Base-by-base conservation (phyloP, 2,113 vertebrate genomes). In the Myrmecophaga tridactyla region DNA sequence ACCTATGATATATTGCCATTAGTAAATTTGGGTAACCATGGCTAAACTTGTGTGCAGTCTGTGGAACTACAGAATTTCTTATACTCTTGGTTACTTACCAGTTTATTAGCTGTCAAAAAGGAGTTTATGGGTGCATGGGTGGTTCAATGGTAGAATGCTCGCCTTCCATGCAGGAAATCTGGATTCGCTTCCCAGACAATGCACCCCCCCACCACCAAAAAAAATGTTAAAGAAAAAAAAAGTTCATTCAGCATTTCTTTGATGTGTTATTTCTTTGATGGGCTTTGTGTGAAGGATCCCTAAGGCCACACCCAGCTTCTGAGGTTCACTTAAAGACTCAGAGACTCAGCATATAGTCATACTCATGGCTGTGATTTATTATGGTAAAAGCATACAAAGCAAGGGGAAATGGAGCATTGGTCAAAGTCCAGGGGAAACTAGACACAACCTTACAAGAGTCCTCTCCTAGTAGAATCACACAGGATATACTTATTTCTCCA, bases 231-330 rank as follows among this genome's bases (percentile, higher is more conserved):
- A n/a, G n/a, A n/a, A 51, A 88, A n/a, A 76, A 39, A 20, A 36
- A 82, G 5, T 89, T 91, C 76, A 89, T 7, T 92, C 69, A 90
- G 41, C 41, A 72, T 77, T 91, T 85, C 63, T 34, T 93, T 90
- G 21, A 53, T 86, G 80, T 67, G 48, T 14, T 87, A 7, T 84
- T 91, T 85, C 63, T 34, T 93, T 90, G 21, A 53, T 86, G 80
- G 75, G 48, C 18, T 87, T 4, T 84, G 18, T 85, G 11, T 87
- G 29, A 70, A 63, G 29, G 13, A 14, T 69, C 65, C 39, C 67
- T n/a, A 84, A 90, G 46, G 75, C 48, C 58, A 69, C 25, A 18
- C 6, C 21, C 3, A 85, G 34, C 31, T 69, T 95, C 46, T 34
- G 21, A 86, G 36, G 23, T 80, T 80, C 31, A n/a, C 20, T 89